A percentile compares a stretch with the other conserved stretches of the same genome.
Evolutionary conservation across 2,797 vertebrate genomes (phyloP).

Genomic region (Prionace glauca): DNA sequence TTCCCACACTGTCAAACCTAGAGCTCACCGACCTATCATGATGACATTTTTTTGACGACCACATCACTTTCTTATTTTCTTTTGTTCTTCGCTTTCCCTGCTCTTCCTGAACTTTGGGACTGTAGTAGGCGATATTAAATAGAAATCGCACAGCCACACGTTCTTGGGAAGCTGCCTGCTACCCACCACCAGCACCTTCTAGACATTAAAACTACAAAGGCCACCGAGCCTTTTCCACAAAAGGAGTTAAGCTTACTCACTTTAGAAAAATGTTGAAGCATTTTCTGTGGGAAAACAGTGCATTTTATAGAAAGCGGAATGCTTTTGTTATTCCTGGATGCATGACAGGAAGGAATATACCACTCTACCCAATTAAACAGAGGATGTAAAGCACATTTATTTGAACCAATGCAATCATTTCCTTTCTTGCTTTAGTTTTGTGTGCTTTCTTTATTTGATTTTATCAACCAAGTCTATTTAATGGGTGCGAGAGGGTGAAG

Average conservation of each 20-base stretch:
- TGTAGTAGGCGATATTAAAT: background rate
- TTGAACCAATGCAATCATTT: background rate
- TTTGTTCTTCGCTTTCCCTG: background rate
- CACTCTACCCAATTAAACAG: no score
- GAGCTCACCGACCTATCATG: background rate
- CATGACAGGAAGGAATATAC: slow-evolving; percentile 11
- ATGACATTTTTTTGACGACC: background rate
- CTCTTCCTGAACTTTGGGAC: background rate
- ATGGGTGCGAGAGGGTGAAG: background rate
- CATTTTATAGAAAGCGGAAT: background rate
- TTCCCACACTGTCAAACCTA: background rate
- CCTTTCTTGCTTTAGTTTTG: background rate
- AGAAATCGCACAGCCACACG: background rate
- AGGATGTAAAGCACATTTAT: background rate
- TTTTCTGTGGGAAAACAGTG: background rate
- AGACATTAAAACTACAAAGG: background rate
- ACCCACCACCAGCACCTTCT: background rate
- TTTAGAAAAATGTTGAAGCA: background rate
- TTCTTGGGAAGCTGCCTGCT: background rate
- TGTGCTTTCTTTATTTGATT: background rate
- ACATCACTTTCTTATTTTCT: background rate
- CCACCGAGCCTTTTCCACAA: background rate
- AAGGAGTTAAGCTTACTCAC: background rate
- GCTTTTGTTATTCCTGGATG: slow-evolving; percentile 10
- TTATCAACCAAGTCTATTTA: background rate